These are phyloP conservation scores for Stramonita haemastoma DNA, from an alignment of 2,888 invertebrate genomes.

Conservation along the genomic window DNA sequence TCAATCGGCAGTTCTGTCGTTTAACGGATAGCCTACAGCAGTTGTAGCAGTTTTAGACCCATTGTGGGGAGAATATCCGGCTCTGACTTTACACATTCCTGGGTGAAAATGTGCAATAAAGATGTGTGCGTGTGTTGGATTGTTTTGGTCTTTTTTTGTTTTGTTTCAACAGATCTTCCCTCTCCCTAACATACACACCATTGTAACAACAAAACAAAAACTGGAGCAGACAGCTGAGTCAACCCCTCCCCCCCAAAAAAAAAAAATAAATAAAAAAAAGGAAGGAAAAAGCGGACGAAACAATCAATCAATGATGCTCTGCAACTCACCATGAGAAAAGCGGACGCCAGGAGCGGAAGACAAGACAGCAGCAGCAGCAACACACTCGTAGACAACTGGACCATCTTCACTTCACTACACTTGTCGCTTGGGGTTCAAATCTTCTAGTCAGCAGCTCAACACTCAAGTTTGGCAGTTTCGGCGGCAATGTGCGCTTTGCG, in stretches of 20 bases:
- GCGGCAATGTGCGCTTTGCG: no score
- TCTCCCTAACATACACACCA: not conserved
- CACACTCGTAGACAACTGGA: not conserved
- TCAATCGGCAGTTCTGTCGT: not conserved
- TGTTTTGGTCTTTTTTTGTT: not conserved
- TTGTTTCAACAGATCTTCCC: not conserved
- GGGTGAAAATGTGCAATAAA: not conserved
- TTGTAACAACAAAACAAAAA: not conserved
- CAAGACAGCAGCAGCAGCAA: constrained; percentile 31
- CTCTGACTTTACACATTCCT: not conserved
- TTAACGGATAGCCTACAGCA: not conserved
- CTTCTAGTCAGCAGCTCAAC: no score
- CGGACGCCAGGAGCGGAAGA: constrained; percentile 33
- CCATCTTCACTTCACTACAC: not conserved
- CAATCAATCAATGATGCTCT: not conserved
- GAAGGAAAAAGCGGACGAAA: not conserved
- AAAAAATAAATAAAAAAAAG: not conserved
- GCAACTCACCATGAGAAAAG: constrained; percentile 36
- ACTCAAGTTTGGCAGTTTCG: no score
- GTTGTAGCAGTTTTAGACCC: not conserved
- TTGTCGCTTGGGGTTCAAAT: no score
- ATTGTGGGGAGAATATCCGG: not conserved
- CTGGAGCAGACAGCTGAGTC: not conserved
- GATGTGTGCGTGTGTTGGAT: not conserved
- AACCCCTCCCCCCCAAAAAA: not conserved